Evolutionary conservation across 2,797 vertebrate genomes (phyloP).

Genomic region (Diglossa cyanea): DNA sequence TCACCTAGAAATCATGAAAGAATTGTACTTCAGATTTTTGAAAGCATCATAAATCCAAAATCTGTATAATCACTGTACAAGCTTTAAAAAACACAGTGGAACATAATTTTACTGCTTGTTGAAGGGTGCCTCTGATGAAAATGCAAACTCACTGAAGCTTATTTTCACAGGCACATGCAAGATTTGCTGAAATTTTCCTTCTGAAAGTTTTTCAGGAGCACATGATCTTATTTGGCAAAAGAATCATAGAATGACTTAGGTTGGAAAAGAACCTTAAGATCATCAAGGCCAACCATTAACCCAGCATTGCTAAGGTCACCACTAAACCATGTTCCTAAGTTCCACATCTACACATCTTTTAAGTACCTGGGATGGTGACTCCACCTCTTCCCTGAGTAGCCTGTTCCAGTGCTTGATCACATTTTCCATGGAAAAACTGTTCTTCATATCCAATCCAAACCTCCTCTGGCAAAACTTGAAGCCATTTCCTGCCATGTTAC

Average conservation of each 20-base stretch:
- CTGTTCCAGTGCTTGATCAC: neutral
- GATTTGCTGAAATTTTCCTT: neutral
- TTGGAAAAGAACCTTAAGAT: neutral
- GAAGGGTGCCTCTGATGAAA: neutral
- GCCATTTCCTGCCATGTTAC: neutral
- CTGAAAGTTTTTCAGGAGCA: neutral
- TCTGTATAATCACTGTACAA: rapidly evolving
- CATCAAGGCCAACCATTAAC: neutral
- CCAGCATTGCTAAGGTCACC: neutral
- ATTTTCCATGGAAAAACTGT: neutral
- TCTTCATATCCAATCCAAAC: neutral
- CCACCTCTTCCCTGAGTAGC: neutral
- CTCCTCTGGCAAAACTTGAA: neutral
- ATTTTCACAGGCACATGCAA: neutral
- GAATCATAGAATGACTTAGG: neutral
- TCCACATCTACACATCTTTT: neutral
- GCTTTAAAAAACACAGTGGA: neutral
- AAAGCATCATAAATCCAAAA: neutral
- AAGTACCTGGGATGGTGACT: neutral
- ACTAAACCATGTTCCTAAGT: neutral
- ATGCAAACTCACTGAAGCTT: neutral
- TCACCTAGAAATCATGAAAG: neutral
- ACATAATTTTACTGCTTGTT: neutral
- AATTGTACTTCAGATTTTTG: neutral
- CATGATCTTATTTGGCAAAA: neutral